phyloP scores from a whole-genome alignment of 1,140 invertebrate species.

The Neodiprion virginianus region DNA sequence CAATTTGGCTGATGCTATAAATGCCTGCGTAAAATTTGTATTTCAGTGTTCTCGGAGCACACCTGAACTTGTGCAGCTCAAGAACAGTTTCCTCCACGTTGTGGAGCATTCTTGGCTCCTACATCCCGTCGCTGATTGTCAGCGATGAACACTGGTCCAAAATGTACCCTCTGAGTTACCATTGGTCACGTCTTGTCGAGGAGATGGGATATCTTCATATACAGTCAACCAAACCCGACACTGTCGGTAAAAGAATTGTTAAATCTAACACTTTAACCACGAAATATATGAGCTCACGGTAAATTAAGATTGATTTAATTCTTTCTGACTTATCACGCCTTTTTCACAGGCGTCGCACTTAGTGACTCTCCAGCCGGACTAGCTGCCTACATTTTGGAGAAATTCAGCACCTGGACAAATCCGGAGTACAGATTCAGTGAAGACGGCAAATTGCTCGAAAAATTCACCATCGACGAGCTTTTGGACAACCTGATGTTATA shows the following conservation, averaged over 20 bases:
- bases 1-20: too few species aligned
- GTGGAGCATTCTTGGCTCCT: slow-evolving; percentile 62
- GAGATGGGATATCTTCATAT: slow-evolving; percentile 85
- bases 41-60: slow-evolving; percentile 65
- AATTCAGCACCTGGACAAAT: slow-evolving; percentile 83
- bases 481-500: slow-evolving; percentile 92
- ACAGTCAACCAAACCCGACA: slow-evolving; percentile 91
- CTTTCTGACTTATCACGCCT: neutral
- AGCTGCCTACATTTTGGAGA: slow-evolving; percentile 86
- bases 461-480: slow-evolving; percentile 75
- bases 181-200: slow-evolving; percentile 62
- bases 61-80: slow-evolving; percentile 70
- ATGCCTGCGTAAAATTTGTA: slow-evolving; percentile 34
- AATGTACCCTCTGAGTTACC: slow-evolving; percentile 68
- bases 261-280: neutral
- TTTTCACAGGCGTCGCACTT: slow-evolving; percentile 64
- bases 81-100: slow-evolving; percentile 51
- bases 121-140: slow-evolving; percentile 66
- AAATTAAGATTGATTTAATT: too few species aligned
- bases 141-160: slow-evolving; percentile 63
- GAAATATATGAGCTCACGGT: too few species aligned
- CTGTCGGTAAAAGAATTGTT: slow-evolving; percentile 69
- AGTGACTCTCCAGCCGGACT: slow-evolving; percentile 75
- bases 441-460: slow-evolving; percentile 77
- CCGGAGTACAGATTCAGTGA: slow-evolving; percentile 58